Percentiles rank a stretch among this genome's conserved stretches.
Evolutionary conservation across 2,113 vertebrate genomes (phyloP).

Genomic region (Engystomops pustulosus): DNA sequence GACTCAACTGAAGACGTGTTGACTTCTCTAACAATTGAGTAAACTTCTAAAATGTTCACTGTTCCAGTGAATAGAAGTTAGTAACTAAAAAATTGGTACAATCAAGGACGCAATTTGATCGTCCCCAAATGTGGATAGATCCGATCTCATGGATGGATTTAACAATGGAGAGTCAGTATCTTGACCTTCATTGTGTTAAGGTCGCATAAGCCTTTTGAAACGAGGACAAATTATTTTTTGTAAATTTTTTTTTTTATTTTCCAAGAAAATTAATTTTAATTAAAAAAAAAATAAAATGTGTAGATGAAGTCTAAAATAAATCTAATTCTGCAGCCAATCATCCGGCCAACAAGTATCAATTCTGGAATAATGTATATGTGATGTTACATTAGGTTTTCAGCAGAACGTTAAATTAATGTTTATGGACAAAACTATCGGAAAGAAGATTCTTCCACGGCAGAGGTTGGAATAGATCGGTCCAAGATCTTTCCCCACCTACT

Average conservation of each 20-base stretch:
- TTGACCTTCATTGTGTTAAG: background rate
- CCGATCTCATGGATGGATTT: background rate
- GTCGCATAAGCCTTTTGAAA: background rate
- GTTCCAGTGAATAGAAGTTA: background rate
- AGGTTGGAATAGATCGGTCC: too few species aligned
- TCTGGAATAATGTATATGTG: too few species aligned
- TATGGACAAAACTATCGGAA: too few species aligned
- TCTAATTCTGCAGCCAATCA: too few species aligned
- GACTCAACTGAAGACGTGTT: background rate
- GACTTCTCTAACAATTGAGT: background rate
- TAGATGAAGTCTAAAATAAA: too few species aligned
- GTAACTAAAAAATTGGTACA: background rate
- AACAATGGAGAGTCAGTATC: background rate
- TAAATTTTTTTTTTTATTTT: background rate
- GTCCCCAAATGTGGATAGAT: background rate
- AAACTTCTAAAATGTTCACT: background rate
- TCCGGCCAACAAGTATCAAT: too few species aligned
- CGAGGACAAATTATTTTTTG: constrained; percentile 8
- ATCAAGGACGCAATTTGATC: background rate
- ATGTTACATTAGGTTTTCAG: too few species aligned
- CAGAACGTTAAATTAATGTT: too few species aligned
- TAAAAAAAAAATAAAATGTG: background rate
- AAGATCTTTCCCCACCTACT: too few species aligned
- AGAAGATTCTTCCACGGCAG: too few species aligned
- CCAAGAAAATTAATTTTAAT: constrained; percentile 6